Base-by-base conservation (phyloP, 2,113 vertebrate species). In the Sardina pilchardus region DNA sequence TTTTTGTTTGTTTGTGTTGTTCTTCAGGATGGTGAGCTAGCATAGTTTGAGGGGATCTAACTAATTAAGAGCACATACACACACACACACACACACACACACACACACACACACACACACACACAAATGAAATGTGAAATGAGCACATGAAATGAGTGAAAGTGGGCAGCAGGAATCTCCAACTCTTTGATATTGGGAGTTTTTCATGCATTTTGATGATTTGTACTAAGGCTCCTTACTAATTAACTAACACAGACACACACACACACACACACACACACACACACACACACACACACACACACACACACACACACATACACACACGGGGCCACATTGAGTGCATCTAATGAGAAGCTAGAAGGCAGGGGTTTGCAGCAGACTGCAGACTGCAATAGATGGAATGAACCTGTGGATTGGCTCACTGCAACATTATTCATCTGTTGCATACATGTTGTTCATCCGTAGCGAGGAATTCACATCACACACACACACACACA, bases 21-120 rank as follows among this genome's bases (percentile, higher is more conserved):
- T 53, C 50, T 19, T 47, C 45, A 10, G 16, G 50, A 53, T 53
- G 50, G 16, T 16, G 17, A 56, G 53, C 19, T 5, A 59, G 24
- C 4, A 24, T 21, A 59, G 19, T n/a, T 59, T 59, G 6, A 24
- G 53, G 53, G 19, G 53, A 2, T 59, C 63, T 30, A 39, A 81
- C 84, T 67, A 67, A 67, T 67, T 30, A 67, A 26, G 12, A 30
- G 82, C 83, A 86, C 12, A 78, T 30, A 67, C 42, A 85, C 45
- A 56, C 44, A 43, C 44, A 75, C n/a, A 86, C 75, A 63, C 67
- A 6, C 71, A 59, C 30, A 63, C 30, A 19, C 48, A 56, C 59
- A 83, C 42, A 83, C 6, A 71, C 71, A 56, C 24, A 53, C 47
- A 56, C 56, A 59, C 81, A 71, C 26, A 59, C 53, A n/a, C 53